These are phyloP conservation scores for Oscarella lobularis DNA, from an alignment of 37 sponge, comb jelly and placozoan genomes.

Conservation along the genomic window DNA sequence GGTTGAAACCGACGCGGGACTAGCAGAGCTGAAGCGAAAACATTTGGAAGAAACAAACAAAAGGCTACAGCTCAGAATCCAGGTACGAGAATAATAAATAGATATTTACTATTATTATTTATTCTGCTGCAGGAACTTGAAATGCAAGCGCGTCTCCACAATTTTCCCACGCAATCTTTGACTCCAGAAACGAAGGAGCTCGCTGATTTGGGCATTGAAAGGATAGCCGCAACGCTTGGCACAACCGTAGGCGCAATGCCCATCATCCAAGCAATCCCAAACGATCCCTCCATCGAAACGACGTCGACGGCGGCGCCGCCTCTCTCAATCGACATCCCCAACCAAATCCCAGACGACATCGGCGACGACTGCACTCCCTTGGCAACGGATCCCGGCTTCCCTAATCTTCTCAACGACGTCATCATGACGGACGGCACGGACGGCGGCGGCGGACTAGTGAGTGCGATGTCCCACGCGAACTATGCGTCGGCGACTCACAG, in stretches of 20 bases:
- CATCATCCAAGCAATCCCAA: not conserved
- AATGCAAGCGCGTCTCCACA: slow-evolving; percentile 64
- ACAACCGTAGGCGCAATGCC: not conserved
- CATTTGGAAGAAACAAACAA: slow-evolving; percentile 71
- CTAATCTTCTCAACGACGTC: too few relatives aligned
- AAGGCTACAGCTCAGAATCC: slow-evolving; percentile 56
- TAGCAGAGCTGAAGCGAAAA: slow-evolving; percentile 32
- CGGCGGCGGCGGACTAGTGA: not conserved
- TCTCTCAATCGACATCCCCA: not conserved
- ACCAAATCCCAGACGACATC: not conserved
- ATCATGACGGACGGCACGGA: not conserved
- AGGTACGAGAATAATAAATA: too few relatives aligned
- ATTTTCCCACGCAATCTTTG: slow-evolving; percentile 62
- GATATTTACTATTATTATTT: too few relatives aligned
- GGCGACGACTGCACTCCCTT: not conserved
- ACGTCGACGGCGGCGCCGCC: not conserved
- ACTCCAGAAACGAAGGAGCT: slow-evolving; percentile 58
- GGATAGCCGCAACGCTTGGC: not conserved
- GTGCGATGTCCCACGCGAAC: not conserved
- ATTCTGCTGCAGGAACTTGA: slow-evolving; percentile 50
- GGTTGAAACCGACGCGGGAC: slow-evolving; percentile 24
- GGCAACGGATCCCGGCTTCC: not conserved
- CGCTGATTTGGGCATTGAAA: slow-evolving; percentile 33
- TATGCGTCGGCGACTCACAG: not conserved
- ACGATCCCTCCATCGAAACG: not conserved